Base-by-base conservation (phyloP, 2,888 invertebrate species). In the Tenthredo livida region DNA sequence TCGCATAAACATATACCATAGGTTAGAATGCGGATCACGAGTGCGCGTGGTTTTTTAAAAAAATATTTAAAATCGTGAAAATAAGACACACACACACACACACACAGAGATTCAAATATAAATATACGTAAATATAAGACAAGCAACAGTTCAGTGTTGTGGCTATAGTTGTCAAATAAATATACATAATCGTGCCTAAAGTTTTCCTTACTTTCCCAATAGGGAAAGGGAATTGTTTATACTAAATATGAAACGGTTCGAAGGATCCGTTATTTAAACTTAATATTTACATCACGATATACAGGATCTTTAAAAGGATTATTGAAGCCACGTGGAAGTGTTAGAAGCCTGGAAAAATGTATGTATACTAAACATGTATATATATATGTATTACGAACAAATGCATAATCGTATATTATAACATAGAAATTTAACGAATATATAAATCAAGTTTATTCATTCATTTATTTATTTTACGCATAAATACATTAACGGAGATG, bases 321-420 rank as follows among this genome's bases (percentile, higher is more conserved):
- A 84, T 54, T 73, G 77, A 65, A 67, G 90, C 91, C 91, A 91
- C 91, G 91, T 91, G 91, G 90, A 43, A 91, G 89, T 88, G 88
- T 90, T 86, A 89, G 89, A 88, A 90, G 90, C 88, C 87, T 88
- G 89, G 89, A 88, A 91, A 91, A 91, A 91, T 91, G 91, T 91
- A 80, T 87, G 91, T 86, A 37, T 37, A n/a, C n/a, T n/a, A n/a
- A n/a, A n/a, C n/a, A 72, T 3, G 78, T 87, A 91, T 86, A 33
- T 33, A 72, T 3, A n/a, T 43, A 72, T 21, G 25, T 21, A 21
- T 6, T 21, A 25, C 15, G 33, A 67, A 25, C 17, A 61, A 61
- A 25, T 61, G 10, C n/a, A n/a, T n/a, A n/a, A n/a, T n/a, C 33
- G 15, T 67, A 29, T 33, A 67, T 29, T 58, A 29, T 61, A 61